phyloP scores from a whole-genome alignment of 1,140 invertebrate species.

The Drosophila chauvacae region DNA sequence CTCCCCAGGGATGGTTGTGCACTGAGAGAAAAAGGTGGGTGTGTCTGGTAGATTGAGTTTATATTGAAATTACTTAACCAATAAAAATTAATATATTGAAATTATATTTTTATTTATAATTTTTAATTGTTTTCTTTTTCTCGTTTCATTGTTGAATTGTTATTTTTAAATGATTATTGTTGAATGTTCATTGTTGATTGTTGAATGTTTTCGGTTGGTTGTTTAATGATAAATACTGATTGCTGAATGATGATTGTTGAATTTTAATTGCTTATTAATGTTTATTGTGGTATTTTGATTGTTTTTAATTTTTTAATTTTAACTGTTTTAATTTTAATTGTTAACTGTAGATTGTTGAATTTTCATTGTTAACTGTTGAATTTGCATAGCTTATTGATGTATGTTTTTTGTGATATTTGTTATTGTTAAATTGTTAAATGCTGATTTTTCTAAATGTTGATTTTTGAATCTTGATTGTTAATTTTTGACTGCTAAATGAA shows the following conservation, averaged over 20 bases:
- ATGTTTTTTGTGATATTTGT: background rate
- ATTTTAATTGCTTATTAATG: too few species aligned
- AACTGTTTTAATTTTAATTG: background rate
- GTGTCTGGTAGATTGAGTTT: conserved; percentile 19
- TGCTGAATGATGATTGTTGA: background rate
- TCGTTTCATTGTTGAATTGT: background rate
- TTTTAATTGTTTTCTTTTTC: background rate
- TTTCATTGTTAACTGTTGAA: background rate
- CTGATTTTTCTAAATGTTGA: background rate
- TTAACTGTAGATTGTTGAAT: background rate
- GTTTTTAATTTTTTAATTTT: too few species aligned
- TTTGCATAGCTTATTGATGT: background rate
- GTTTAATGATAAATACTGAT: background rate
- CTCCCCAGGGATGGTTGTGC: background rate
- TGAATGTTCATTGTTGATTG: background rate
- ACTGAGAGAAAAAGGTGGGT: background rate
- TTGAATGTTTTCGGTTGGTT: background rate
- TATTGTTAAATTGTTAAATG: background rate
- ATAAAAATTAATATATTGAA: background rate
- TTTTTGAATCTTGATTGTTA: too few species aligned
- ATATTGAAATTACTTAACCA: conserved; percentile 2
- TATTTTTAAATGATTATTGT: background rate
- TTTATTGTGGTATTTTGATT: background rate
- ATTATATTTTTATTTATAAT: background rate
- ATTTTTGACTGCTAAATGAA: background rate